Evolutionary conservation across 2,113 vertebrate species (phyloP), one percentile per base, ranked within the genome.

Genomic region (Rhinopithecus roxellana): DNA sequence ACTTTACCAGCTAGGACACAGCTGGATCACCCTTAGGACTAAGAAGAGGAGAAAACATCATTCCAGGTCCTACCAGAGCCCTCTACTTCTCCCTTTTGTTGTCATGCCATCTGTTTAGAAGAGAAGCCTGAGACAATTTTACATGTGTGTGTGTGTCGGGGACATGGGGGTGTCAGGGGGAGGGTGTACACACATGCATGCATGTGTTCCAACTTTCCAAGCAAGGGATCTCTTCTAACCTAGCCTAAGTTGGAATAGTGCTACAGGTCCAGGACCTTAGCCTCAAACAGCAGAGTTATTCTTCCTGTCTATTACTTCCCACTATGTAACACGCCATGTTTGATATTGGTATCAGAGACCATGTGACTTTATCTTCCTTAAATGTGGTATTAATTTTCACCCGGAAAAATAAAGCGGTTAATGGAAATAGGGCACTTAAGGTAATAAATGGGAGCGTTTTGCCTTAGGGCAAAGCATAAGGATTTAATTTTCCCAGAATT

Each of bases 361-460:
- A 97, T 83, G 83, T 96, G 96, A 98, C 97, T 97, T 98, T 98
- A 98, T 98, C 98, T 98, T 96, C 97, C 96, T 98, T 98, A 94
- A 98, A 98, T 84, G 91, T 97, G 98, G 93, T 94, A 98, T 98
- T 98, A 93, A 98, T 98, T 97, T 98, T 97, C 96, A 97, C 86
- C 87, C 75, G 64, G 23, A 45, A 50, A 20, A 70, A 50, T 61
- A 78, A 98, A 96, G 74, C 45, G 50, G 64, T 97, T 98, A 98
- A 97, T 98, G 93, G 97, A 98, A 98, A 98, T 98, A 94, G 97
- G 93, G 97, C 97, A 98, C 96, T 98, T 98, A 97, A 96, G 80
- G 95, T 98, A 98, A 98, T 96, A 91, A 97, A 45, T 97, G 77
- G 89, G 79, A 97, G 22, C 94, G 89, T 96, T 98, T 97, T 97